phyloP scores from a whole-genome alignment of 1,140 invertebrate species.

The Penaeus japonicus region DNA sequence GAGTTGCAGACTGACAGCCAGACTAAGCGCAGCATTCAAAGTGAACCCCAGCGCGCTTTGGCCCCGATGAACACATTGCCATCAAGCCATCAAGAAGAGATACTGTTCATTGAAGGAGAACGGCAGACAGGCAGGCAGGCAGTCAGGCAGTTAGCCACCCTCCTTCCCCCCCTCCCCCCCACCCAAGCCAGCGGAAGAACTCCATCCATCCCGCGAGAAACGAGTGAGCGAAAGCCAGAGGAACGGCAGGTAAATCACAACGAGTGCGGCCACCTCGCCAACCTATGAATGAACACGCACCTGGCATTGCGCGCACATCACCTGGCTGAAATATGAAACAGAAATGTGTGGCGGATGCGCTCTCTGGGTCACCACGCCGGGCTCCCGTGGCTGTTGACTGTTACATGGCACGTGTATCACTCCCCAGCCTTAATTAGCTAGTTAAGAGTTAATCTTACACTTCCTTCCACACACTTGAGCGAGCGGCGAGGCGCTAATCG shows the following conservation, averaged over 20 bases:
- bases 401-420: conserved; percentile 10
- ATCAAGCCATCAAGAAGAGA: not conserved
- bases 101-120: not conserved
- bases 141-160: not conserved
- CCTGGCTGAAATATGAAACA: not conserved
- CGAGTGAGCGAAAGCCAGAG: not conserved
- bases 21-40: too few species aligned
- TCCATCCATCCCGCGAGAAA: not conserved
- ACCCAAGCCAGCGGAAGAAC: not conserved
- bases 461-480: conserved; percentile 1
- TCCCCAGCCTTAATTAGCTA: conserved; percentile 1
- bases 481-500: not conserved
- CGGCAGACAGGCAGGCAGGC: not conserved
- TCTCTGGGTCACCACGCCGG: not conserved
- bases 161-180: not conserved
- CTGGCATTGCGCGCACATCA: too few species aligned
- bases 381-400: not conserved
- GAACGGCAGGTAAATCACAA: conserved; percentile 21
- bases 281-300: too few species aligned
- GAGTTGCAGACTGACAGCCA: not conserved
- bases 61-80: not conserved
- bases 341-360: not conserved
- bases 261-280: too few species aligned
- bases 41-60: too few species aligned
- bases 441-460: not conserved